Conservation (phyloP, 2,888 invertebrate species). For the Cinara cedri region DNA sequence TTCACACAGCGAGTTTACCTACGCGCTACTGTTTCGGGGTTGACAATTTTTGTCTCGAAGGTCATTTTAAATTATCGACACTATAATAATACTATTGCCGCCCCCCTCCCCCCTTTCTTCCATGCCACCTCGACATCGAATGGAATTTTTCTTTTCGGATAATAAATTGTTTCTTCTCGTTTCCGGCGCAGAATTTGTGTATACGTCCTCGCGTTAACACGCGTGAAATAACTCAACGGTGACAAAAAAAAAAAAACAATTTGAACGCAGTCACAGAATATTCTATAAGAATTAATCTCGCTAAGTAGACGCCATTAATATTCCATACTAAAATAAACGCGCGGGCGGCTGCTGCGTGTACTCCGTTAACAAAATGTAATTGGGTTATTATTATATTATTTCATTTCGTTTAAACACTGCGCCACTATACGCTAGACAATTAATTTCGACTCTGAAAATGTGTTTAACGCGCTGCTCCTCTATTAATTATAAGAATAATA, state of each 20-base stretch:
- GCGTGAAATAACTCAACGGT: too few species aligned
- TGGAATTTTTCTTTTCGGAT: too few species aligned
- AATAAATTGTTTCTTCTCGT: too few species aligned
- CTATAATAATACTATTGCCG: too few species aligned
- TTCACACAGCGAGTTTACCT: too few species aligned
- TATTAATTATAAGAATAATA: constrained; percentile 3
- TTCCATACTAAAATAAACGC: constrained; percentile 31
- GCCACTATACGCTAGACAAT: not conserved
- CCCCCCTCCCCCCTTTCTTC: too few species aligned
- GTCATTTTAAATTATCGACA: too few species aligned
- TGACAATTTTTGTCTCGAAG: too few species aligned
- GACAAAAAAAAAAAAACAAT: not conserved
- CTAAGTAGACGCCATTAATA: constrained; percentile 36
- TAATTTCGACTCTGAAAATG: constrained; percentile 20
- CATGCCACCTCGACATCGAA: too few species aligned
- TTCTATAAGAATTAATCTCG: constrained; percentile 6
- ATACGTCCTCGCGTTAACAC: too few species aligned
- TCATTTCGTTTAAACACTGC: not conserved
- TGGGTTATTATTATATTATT: constrained; percentile 39
- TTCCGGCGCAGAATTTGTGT: too few species aligned
- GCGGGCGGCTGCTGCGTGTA: not conserved
- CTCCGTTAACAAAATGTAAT: constrained; percentile 39
- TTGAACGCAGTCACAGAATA: constrained; percentile 1
- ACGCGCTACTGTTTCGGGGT: too few species aligned
- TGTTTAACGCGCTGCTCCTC: not conserved